Conservation (phyloP, 37 sponge, comb jelly and placozoan genomes). For the Spongia lamella region DNA sequence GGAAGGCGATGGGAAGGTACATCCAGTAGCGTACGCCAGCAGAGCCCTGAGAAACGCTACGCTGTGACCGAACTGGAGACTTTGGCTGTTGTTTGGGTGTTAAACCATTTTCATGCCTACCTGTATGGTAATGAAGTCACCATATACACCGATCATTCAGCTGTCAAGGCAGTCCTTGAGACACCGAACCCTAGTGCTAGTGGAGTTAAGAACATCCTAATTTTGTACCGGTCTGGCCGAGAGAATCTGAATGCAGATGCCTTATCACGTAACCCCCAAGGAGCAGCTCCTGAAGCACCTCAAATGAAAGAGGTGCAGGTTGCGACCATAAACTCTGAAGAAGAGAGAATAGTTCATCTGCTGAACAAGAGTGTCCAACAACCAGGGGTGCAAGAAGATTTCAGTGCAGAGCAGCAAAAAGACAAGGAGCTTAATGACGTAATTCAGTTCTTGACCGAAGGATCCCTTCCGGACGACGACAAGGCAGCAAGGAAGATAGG, state of each 20-base stretch:
- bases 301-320: too few relatives aligned
- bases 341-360: too few relatives aligned
- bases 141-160: conserved; percentile 63
- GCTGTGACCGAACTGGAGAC: conserved; percentile 69
- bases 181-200: conserved; percentile 55
- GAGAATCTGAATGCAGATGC: conserved; percentile 52
- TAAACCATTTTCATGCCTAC: conserved; percentile 44
- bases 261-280: conserved; percentile 19
- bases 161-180: conserved; percentile 63
- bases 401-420: conserved; percentile 44
- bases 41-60: conserved; percentile 55
- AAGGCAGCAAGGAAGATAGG: conserved; percentile 7
- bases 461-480: conserved; percentile 25
- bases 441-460: conserved; percentile 13
- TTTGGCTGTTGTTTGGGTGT: conserved; percentile 65
- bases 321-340: too few relatives aligned
- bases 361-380: too few relatives aligned
- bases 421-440: conserved; percentile 26
- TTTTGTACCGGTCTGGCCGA: conserved; percentile 25
- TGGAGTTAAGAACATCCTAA: conserved; percentile 35
- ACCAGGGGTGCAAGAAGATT: background rate
- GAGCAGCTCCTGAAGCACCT: background rate
- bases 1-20: conserved; percentile 17
- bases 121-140: conserved; percentile 51
- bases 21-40: conserved; percentile 60